Conservation (phyloP, 2,888 invertebrate genomes). For the Pseudoips prasinana region DNA sequence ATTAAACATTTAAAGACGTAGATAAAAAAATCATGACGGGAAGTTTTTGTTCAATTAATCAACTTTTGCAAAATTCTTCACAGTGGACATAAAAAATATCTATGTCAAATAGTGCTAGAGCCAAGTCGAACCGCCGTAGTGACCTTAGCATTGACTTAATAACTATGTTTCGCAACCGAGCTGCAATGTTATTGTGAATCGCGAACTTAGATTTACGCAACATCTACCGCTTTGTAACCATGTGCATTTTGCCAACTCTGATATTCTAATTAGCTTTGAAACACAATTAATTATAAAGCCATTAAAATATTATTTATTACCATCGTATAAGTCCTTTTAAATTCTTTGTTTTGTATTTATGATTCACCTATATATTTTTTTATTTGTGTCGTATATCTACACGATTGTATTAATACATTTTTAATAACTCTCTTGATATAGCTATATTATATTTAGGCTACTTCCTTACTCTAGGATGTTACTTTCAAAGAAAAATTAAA, state of each 20-base stretch:
- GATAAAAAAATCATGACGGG: no score
- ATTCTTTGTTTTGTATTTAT: no score
- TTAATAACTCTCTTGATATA: no score
- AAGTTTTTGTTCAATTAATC: background rate
- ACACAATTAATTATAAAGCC: constrained; percentile 16
- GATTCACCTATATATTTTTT: no score
- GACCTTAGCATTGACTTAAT: constrained; percentile 34
- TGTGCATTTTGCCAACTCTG: background rate
- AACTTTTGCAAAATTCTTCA: background rate
- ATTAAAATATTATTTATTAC: no score
- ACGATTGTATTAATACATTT: no score
- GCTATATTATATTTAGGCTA: no score
- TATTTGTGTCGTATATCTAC: no score
- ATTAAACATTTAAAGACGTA: no score
- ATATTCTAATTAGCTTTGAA: background rate
- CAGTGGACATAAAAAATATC: constrained; percentile 14
- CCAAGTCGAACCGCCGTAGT: constrained; percentile 5
- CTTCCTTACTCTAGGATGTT: no score
- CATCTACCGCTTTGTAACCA: constrained; percentile 2
- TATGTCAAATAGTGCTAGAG: constrained; percentile 15
- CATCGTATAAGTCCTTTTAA: no score
- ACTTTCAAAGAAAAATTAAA: no score
- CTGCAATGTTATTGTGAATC: constrained; percentile 13
- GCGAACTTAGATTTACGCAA: constrained; percentile 15
- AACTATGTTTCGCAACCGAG: constrained; percentile 24